Percentiles rank a stretch among this genome's conserved stretches.
Conservation (phyloP, 2,797 vertebrate species). For the Myotis daubentonii region DNA sequence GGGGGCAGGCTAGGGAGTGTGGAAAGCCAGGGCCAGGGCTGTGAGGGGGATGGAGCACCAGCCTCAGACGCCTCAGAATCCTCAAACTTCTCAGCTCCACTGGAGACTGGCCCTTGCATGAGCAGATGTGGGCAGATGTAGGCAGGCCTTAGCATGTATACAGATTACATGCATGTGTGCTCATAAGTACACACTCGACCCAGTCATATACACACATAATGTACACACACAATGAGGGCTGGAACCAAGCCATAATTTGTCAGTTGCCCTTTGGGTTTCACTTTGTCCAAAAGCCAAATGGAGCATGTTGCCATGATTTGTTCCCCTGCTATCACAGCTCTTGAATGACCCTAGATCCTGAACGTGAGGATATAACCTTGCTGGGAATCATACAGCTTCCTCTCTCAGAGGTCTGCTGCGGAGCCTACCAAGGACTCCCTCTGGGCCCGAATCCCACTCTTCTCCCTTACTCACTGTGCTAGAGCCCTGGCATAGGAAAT, state of each 20-base stretch:
- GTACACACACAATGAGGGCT: not conserved
- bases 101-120: not conserved
- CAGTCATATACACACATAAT: not conserved
- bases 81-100: not conserved
- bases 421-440: not conserved
- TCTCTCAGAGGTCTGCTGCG: not conserved
- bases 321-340: not conserved
- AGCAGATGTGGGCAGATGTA: not conserved
- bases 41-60: not conserved
- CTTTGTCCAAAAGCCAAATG: constrained; percentile 52
- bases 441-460: not conserved
- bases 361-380: not conserved
- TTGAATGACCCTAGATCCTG: not conserved
- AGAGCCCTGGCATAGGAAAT: not conserved
- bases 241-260: not conserved
- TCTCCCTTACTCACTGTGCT: not conserved
- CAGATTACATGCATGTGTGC: not conserved
- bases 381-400: not conserved
- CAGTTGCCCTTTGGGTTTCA: constrained; percentile 30
- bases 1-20: not conserved
- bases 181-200: not conserved
- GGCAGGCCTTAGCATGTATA: not conserved
- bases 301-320: not conserved
- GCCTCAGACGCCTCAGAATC: not conserved
- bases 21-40: not conserved